These are phyloP conservation scores for Drosophila macrospina DNA, from an alignment of 2,888 invertebrate species.

Conservation along the genomic window DNA sequence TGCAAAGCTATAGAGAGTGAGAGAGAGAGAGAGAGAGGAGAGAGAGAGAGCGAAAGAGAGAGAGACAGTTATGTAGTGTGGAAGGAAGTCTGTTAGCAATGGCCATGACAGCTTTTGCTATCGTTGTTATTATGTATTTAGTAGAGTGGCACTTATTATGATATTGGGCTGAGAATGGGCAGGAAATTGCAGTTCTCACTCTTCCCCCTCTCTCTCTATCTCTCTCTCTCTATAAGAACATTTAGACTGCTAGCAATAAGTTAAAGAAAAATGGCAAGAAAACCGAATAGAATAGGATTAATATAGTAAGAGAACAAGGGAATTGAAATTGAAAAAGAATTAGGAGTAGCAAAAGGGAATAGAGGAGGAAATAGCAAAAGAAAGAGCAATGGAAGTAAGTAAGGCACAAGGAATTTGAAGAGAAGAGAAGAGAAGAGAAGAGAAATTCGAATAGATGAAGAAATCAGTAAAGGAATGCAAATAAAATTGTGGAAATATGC, in stretches of 20 bases:
- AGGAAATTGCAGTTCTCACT: constrained; percentile 41
- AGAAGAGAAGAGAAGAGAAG: too few species aligned
- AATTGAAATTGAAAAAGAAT: too few species aligned
- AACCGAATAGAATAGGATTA: background rate
- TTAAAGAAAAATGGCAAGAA: background rate
- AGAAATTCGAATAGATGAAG: too few species aligned
- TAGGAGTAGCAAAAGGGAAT: too few species aligned
- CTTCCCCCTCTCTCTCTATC: too few species aligned
- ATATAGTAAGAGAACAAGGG: too few species aligned
- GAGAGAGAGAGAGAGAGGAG: background rate
- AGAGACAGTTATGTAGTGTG: background rate
- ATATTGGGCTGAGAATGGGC: constrained; percentile 24
- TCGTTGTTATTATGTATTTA: constrained; percentile 53
- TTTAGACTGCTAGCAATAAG: background rate
- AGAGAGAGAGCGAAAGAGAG: background rate
- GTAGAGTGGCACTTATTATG: constrained; percentile 51
- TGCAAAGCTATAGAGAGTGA: background rate
- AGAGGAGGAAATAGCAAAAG: too few species aligned
- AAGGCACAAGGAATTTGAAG: too few species aligned
- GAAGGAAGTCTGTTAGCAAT: constrained; percentile 31
- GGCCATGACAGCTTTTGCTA: constrained; percentile 41
- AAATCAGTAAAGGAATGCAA: too few species aligned
- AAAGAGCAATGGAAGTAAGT: too few species aligned
- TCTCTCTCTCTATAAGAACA: too few species aligned
- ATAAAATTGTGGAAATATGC: background rate